Base-by-base conservation (phyloP, 2,888 invertebrate genomes). In the Galeruca laticollis region DNA sequence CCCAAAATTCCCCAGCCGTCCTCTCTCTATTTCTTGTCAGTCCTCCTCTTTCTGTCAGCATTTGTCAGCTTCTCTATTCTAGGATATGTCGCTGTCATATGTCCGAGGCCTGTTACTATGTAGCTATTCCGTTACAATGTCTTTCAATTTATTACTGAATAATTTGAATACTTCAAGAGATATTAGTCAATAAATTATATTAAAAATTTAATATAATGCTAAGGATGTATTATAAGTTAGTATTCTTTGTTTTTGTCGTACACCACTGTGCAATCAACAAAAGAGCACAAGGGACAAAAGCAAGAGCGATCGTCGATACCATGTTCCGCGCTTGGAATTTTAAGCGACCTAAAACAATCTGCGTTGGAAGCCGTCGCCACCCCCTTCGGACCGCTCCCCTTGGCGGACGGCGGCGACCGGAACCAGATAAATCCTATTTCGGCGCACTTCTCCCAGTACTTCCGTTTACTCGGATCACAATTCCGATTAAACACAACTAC, bases 331-430 rank as follows among this genome's bases (percentile, higher is more conserved):
- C 78, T 78, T 77, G 82, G 85, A 84, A 85, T 85, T 84, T 84
- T 84, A 85, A 85, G 84, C 84, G 83, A 82, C 80, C 82, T 82
- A 83, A 84, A 84, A 84, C 85, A 85, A 85, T 85, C 84, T 85
- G 84, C 82, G 83, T 79, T 79, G 78, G 77, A 80, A 77, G 78
- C 75, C 78, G 56, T 15, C 56, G 35, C 56, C 56, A 31, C 56
- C 56, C 47, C 47, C 47, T 47, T 47, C 11, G 56, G 56, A 57
- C 56, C 56, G 56, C 35, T 57, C 35, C 56, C 35, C 56, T 21
- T 52, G 26, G 52, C 56, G 35, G 15, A 57, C 66, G 59, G 51
- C 59, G 59, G 66, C 73, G 74, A 80, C 80, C 83, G 84, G 84
- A 84, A 82, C 78, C 77, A 82, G 84, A 84, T 84, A 84, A 84